Evolutionary conservation across 1,140 invertebrate species (phyloP), one percentile per base, ranked within the genome.

Genomic region (Leptestheria dahalacensis): DNA sequence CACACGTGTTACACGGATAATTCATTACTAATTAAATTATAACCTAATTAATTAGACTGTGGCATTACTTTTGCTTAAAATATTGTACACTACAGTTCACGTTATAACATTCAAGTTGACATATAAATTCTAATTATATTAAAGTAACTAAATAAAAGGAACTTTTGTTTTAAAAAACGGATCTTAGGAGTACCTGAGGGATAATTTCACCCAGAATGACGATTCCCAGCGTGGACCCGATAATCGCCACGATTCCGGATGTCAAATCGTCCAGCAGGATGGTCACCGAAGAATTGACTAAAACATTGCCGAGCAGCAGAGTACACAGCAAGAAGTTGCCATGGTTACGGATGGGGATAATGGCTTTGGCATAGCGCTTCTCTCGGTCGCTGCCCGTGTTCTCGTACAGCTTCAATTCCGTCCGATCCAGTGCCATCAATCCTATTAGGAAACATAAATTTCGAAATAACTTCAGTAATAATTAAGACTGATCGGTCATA

Each of bases 351-450:
- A 81, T 67, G 1, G 79, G 79, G 24, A 74, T 64, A 60, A 80
- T 81, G 21, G 69, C 70, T 28, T 72, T 73, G 25, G 77, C 76
- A 57, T 75, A 79, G 20, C 59, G 65, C 52, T 72, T 69, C 63
- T 78, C 78, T 4, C 65, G 63, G 33, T 69, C 67, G 3, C 67
- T 67, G n/a, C 69, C 70, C 0, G 66, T 67, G 20, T 66, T 67
- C 2, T 56, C 62, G 12, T 66, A 57, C 50, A 96, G 93, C 68
- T 93, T 91, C 65, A 99, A 72, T 72, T 98, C 95, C 0, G 91
- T 97, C 66, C 85, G 79, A 71, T 97, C 93, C 67, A 99, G 74
- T 0, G 94, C 82, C 94, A 99, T 97, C 12, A 99, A 75, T 2
- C 96, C 96, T 23, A 24, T 11, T 21, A 61, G 28, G n/a, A 26